Conservation (phyloP, 2,113 vertebrate species). For the Jaculus jaculus region DNA sequence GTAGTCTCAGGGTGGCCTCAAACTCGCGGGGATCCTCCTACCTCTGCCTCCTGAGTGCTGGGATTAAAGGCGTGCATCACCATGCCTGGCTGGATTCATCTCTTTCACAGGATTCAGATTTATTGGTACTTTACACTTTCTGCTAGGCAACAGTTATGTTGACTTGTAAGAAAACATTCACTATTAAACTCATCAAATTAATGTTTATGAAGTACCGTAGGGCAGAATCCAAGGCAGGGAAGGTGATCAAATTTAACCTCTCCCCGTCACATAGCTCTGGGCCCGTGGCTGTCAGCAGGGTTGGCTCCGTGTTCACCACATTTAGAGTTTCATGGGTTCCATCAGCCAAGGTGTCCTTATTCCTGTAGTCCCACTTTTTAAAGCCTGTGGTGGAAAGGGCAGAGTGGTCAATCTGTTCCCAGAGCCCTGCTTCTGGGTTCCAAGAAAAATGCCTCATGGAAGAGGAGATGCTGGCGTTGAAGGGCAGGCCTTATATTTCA, state of each 20-base stretch:
- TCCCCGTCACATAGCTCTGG: too few relatives aligned
- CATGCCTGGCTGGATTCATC: too few relatives aligned
- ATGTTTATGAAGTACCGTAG: neutral
- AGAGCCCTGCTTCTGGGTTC: neutral
- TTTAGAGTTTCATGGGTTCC: neutral
- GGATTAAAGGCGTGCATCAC: too few relatives aligned
- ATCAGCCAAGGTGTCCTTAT: neutral
- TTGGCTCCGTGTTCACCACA: too few relatives aligned
- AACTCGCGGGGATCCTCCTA: too few relatives aligned
- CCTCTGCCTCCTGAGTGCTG: too few relatives aligned
- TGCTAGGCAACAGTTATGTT: neutral
- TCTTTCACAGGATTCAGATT: too few relatives aligned
- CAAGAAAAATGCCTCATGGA: too few relatives aligned
- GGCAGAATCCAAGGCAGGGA: too few relatives aligned
- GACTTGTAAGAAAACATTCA: neutral
- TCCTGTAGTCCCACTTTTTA: accelerated
- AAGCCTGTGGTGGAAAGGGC: accelerated
- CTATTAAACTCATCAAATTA: neutral
- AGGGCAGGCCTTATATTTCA: too few relatives aligned
- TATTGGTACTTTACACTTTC: neutral
- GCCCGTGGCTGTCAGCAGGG: too few relatives aligned
- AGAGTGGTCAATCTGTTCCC: accelerated
- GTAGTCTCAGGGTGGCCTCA: too few relatives aligned
- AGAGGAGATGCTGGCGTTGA: accelerated
- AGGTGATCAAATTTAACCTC: neutral